phyloP scores from a whole-genome alignment of 2,113 vertebrate genomes.

The Aldabrachelys gigantea region DNA sequence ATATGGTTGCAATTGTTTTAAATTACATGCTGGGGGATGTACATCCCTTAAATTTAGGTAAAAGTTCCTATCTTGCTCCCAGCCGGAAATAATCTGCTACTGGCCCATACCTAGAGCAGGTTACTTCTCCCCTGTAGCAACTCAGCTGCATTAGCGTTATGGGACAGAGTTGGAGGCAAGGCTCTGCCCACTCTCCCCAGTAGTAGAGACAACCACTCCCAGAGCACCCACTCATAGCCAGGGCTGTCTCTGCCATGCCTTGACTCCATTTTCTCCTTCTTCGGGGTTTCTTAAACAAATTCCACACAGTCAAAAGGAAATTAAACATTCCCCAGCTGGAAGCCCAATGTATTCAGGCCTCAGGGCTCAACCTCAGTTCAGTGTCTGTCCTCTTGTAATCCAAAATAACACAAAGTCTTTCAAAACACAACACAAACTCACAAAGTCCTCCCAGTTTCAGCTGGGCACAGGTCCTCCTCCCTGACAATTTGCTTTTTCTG shows the following conservation, averaged over 20 bases:
- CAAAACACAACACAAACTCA: not conserved
- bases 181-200: not conserved
- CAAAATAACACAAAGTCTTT: not conserved
- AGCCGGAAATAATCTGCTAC: not conserved
- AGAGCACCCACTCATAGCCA: not conserved
- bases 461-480: not conserved
- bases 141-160: not conserved
- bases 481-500: not conserved
- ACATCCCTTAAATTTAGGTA: too few relatives aligned
- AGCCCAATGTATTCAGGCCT: not conserved
- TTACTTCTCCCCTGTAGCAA: not conserved
- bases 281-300: not conserved
- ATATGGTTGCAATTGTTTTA: too few relatives aligned
- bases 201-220: not conserved
- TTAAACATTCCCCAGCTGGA: not conserved
- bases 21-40: too few relatives aligned
- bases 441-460: not conserved
- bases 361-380: not conserved
- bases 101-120: not conserved
- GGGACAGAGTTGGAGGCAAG: not conserved
- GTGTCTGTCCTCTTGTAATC: not conserved
- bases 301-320: too few relatives aligned
- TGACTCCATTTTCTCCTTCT: not conserved
- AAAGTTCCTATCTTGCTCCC: not conserved
- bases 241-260: not conserved